Base-by-base conservation (phyloP, 2,888 invertebrate species). In the Mesorhabditis belari region DNA sequence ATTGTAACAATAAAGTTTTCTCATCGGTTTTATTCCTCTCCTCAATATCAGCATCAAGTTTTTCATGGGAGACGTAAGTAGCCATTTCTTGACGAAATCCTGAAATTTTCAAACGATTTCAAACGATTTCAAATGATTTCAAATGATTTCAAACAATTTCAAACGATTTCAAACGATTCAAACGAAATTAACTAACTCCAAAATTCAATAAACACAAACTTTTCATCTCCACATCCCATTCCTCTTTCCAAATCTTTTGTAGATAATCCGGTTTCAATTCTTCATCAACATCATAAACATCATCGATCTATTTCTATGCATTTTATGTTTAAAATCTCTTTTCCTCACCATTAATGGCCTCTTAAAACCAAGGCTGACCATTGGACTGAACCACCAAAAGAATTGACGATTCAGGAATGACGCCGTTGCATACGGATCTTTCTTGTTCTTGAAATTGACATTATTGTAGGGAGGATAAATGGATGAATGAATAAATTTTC, bases 371-470 rank as follows among this genome's bases (percentile, higher is more conserved):
- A 66, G 55, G 12, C 62, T 44, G 12, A 77, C 70, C 21, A 79
- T 54, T 21, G 61, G 57, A 29, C 68, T 67, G 52, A 76, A 77
- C 79, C 79, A 79, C 35, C 64, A 64, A 23, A 79, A 60, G 4
- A 75, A 61, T 58, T 75, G 77, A 27, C 75, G 63, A 59, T 71
- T 73, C 24, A 79, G 63, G 54, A 79, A 79, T 9, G 76, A 75
- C 2, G 71, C 75, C 28, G 67, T 68, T 19, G 66, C 64, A 61
- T 79, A 76, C 3, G 79, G 79, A 5, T 71, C 74, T 19, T 69
- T 65, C 19, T 24, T 19, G 35, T 65, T 62, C 61, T 67, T n/a
- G n/a, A n/a, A n/a, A n/a, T n/a, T n/a, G n/a, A n/a, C n/a, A n/a
- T n/a, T n/a, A n/a, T n/a, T n/a, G n/a, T n/a, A n/a, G n/a, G n/a